These are phyloP conservation scores for Papilio gigon DNA, from an alignment of 2,888 invertebrate genomes.

Conservation along the genomic window DNA sequence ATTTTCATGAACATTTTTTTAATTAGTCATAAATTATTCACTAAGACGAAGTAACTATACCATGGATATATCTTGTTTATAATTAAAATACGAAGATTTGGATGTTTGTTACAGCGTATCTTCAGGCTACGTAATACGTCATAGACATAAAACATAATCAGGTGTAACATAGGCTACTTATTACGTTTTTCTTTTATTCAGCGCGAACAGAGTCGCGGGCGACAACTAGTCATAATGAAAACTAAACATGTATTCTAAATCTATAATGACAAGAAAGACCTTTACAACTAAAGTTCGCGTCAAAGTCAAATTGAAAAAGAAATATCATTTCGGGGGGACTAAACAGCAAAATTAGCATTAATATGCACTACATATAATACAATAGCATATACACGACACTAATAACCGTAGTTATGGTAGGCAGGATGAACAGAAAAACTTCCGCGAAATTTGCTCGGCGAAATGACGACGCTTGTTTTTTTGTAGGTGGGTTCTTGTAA, in stretches of 20 bases:
- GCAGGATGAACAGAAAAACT: slow-evolving; percentile 74
- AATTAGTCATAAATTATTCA: no score
- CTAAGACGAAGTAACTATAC: no score
- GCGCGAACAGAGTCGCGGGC: no score
- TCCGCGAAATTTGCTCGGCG: slow-evolving; percentile 80
- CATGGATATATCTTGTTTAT: no score
- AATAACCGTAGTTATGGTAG: slow-evolving; percentile 63
- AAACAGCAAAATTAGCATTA: slow-evolving; percentile 49
- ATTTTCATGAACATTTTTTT: no score
- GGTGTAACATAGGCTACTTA: no score
- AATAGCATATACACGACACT: slow-evolving; percentile 57
- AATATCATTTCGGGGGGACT: slow-evolving; percentile 21
- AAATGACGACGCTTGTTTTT: slow-evolving; percentile 81
- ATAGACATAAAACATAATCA: no score
- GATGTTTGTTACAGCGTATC: no score
- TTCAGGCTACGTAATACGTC: no score
- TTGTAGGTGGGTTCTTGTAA: slow-evolving; percentile 78
- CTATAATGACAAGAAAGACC: neutral
- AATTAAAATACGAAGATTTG: no score
- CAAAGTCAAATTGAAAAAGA: slow-evolving; percentile 26
- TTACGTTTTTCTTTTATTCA: no score
- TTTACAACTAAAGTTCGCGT: slow-evolving; percentile 4
- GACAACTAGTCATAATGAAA: neutral
- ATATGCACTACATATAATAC: slow-evolving; percentile 55
- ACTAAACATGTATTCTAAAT: neutral